Evolutionary conservation across 2,113 vertebrate genomes (phyloP), one percentile per base, ranked within the genome.

Genomic region (Podocnemis expansa): DNA sequence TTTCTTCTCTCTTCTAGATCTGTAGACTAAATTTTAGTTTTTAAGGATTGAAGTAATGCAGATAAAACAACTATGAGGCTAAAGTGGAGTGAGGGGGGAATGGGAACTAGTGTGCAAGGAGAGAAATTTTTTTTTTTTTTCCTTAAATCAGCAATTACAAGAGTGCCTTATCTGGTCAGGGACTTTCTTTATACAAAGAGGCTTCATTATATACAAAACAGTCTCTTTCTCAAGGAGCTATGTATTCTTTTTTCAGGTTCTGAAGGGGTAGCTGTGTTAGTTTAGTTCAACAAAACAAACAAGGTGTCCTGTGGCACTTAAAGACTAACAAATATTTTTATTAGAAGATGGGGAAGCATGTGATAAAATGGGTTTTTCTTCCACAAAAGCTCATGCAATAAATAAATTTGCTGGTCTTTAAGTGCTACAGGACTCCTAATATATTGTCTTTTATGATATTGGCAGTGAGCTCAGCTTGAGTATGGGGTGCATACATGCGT

Each of bases 1-100:
- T 17, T 54, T 21, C 19, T 0, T 0, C 17, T 43, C 49, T 12
- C 21, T 16, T 75, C 0, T n/a, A n/a, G n/a, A n/a, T n/a, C 2
- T 38, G 38, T 9, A 45, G 34, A 11, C 82, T 70, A 70, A n/a
- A 10, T 24, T 41, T 88, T 25, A 9, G 29, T 67, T 25, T 11
- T 34, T 67, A 11, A 22, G 41, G 5, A 7, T 0, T n/a, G 2
- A 3, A 12, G 24, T 10, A 22, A 55, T 2, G 2, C 14, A 4
- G 10, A 63, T 45, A 11, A 19, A 27, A n/a, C 24, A 14, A 73
- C 67, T 43, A 34, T 67, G 41, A 75, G 41, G 70, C 1, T 7
- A 1, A 78, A 14, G 14, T 14, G 9, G 3, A 0, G 2, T 0
- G 12, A 25, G 34, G 1, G 0, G 31, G 49, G 58, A 16, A 41